Percentiles rank a stretch among this genome's conserved stretches.
Conservation (phyloP, 2,113 vertebrate genomes). For the Pitta sordida region DNA sequence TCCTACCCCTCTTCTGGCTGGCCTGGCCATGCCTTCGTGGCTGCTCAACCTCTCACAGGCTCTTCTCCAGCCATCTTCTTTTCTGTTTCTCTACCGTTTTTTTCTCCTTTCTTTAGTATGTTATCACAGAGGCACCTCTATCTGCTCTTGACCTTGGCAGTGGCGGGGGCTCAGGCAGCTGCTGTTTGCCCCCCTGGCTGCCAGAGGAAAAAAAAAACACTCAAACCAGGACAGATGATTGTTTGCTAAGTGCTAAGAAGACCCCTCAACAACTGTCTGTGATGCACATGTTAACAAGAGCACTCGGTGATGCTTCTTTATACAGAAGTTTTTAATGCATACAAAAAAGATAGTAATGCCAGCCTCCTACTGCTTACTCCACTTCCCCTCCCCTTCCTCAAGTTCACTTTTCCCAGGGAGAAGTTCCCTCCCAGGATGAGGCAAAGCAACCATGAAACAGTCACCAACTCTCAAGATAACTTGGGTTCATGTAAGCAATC, state of each 20-base stretch:
- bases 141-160: no score
- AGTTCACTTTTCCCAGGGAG: not conserved
- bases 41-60: no score
- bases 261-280: not conserved
- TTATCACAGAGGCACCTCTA: no score
- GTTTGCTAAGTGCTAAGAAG: not conserved
- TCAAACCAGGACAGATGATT: no score
- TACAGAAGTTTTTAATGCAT: not conserved
- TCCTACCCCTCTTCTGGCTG: no score
- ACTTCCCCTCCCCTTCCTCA: not conserved
- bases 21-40: no score
- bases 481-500: not conserved
- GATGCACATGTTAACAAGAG: not conserved
- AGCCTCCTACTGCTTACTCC: not conserved
- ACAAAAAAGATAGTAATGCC: not conserved
- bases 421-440: not conserved
- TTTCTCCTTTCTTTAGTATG: no score
- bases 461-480: not conserved
- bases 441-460: not conserved
- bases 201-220: no score
- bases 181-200: no score
- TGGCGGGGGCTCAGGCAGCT: no score
- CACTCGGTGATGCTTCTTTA: not conserved
- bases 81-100: no score
- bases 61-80: no score